Conservation (phyloP, 2,113 vertebrate genomes). For the Lagopus muta region DNA sequence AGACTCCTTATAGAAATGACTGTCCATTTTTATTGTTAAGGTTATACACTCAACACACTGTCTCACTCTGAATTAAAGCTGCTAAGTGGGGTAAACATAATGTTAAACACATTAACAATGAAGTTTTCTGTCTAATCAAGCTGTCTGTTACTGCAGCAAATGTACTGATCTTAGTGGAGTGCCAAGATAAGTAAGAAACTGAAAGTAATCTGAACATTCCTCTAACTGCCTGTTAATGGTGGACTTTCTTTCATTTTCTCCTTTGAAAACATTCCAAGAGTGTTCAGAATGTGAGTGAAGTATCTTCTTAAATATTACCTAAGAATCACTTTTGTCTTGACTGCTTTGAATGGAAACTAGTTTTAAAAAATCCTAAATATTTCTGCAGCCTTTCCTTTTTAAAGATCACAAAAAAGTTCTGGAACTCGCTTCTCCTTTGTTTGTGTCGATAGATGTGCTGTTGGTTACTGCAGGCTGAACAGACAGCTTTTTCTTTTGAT, state of each 20-base stretch:
- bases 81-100: constrained; percentile 60
- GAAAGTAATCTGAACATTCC: constrained; percentile 75
- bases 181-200: constrained; percentile 77
- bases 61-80: not conserved
- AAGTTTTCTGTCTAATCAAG: constrained; percentile 73
- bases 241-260: constrained; percentile 57
- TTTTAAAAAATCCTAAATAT: not conserved
- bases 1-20: not conserved
- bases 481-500: not conserved
- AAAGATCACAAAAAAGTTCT: not conserved
- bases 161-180: constrained; percentile 67
- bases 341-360: not conserved
- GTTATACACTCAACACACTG: fast-evolving
- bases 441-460: not conserved
- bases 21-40: not conserved
- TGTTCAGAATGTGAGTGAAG: constrained; percentile 61
- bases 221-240: constrained; percentile 69
- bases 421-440: not conserved
- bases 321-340: constrained; percentile 24
- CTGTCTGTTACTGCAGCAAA: constrained; percentile 51
- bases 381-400: constrained; percentile 9
- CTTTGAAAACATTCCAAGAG: constrained; percentile 66
- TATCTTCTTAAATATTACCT: constrained; percentile 50
- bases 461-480: not conserved
- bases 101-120: constrained; percentile 57